A percentile compares a stretch with the other conserved stretches of the same genome.
phyloP scores from a whole-genome alignment of 2,888 invertebrate species.

The Noctua pronuba region DNA sequence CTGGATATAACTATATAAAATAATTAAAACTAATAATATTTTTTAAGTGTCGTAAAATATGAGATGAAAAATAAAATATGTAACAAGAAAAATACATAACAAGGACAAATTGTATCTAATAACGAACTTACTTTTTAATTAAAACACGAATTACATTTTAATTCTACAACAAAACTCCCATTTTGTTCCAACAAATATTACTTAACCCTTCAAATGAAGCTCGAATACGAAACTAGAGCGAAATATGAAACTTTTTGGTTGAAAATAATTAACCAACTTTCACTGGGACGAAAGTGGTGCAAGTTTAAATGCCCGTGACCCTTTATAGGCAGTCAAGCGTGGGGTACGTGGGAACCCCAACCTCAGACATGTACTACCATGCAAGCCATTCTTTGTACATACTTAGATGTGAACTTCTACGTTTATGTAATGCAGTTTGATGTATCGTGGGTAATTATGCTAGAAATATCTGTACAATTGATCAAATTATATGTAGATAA shows the following conservation, averaged over 20 bases:
- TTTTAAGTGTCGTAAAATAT: neutral
- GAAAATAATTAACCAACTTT: slow-evolving; percentile 65
- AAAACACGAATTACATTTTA: slow-evolving; percentile 40
- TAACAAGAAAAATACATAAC: neutral
- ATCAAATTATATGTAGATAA: slow-evolving; percentile 39
- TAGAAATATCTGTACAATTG: slow-evolving; percentile 27
- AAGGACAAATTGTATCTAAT: neutral
- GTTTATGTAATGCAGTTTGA: slow-evolving; percentile 38
- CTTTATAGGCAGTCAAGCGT: slow-evolving; percentile 54
- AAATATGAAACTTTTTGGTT: slow-evolving; percentile 66
- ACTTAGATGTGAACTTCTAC: slow-evolving; percentile 29
- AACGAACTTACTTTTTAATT: slow-evolving; percentile 24
- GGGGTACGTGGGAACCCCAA: slow-evolving; percentile 61
- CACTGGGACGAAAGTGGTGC: slow-evolving; percentile 57
- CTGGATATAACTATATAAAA: neutral
- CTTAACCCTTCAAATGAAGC: slow-evolving; percentile 65
- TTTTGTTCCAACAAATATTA: slow-evolving; percentile 45
- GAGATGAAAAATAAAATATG: neutral
- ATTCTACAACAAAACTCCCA: slow-evolving; percentile 34
- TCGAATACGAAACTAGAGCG: slow-evolving; percentile 55
- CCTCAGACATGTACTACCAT: slow-evolving; percentile 22
- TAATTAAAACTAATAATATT: neutral
- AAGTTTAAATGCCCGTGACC: slow-evolving; percentile 65
- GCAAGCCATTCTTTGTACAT: slow-evolving; percentile 30
- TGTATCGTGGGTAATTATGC: slow-evolving; percentile 54